Percentiles rank a stretch among this genome's conserved stretches.
Evolutionary conservation across 2,888 invertebrate species (phyloP).

Genomic region (Branchinecta sandiegonensis): DNA sequence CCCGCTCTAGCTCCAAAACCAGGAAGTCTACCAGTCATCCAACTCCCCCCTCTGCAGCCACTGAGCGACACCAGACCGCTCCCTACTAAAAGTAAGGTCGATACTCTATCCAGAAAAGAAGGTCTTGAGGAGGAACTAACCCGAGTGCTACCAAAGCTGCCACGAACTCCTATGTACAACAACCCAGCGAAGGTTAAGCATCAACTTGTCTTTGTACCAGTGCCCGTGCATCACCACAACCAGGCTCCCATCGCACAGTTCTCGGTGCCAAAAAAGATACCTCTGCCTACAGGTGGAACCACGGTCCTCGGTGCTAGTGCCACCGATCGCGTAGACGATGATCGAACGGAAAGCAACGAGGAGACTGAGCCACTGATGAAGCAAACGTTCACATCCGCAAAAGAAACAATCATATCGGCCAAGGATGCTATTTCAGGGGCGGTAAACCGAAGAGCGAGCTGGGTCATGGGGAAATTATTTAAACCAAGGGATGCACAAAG

Average conservation of each 20-base stretch:
- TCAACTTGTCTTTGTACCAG: neutral
- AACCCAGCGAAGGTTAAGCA: neutral
- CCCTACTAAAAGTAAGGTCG: too few relatives aligned
- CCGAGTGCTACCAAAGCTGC: too few relatives aligned
- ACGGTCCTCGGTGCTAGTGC: neutral
- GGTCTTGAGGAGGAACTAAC: too few relatives aligned
- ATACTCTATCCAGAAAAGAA: too few relatives aligned
- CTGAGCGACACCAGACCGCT: too few relatives aligned
- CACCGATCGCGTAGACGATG: neutral
- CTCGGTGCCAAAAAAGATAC: too few relatives aligned
- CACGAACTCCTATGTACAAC: too few relatives aligned
- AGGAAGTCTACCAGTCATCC: neutral
- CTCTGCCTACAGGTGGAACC: neutral
- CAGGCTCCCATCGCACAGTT: neutral
- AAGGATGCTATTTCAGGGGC: neutral
- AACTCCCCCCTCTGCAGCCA: neutral
- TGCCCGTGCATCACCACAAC: neutral
- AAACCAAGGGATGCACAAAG: neutral
- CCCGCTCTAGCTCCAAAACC: neutral
- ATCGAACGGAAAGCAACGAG: neutral
- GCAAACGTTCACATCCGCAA: conserved; percentile 9
- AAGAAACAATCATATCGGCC: conserved; percentile 13
- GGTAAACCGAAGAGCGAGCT: neutral
- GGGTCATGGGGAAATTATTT: neutral
- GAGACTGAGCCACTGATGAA: neutral